These are phyloP conservation scores for Aramus guarauna DNA, from an alignment of 2,113 vertebrate species.

Conservation along the genomic window DNA sequence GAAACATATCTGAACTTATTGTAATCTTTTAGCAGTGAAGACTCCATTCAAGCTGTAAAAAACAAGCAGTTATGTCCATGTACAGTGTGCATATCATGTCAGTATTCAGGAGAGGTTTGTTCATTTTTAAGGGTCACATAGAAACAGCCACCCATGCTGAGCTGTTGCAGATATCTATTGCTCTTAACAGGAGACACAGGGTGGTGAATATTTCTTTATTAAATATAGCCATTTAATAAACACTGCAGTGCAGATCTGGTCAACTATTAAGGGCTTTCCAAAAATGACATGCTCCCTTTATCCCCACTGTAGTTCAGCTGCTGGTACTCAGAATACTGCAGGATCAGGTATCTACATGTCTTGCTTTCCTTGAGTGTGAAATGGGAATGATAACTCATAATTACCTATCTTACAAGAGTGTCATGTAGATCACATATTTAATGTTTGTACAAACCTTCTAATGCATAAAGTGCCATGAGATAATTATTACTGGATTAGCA, in stretches of 20 bases:
- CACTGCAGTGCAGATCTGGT: not conserved
- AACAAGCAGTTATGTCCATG: not conserved
- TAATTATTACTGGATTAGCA: not conserved
- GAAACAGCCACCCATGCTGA: not conserved
- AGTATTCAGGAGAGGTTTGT: not conserved
- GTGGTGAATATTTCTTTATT: not conserved
- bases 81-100: not conserved
- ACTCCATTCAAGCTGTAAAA: not conserved
- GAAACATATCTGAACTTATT: not conserved
- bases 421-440: not conserved
- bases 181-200: not conserved
- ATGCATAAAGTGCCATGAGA: not conserved
- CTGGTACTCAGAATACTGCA: not conserved
- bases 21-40: not conserved
- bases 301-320: not conserved
- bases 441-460: not conserved
- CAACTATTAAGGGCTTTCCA: not conserved
- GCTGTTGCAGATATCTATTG: not conserved
- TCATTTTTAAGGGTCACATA: not conserved
- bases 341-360: not conserved
- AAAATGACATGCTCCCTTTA: not conserved
- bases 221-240: not conserved
- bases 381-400: not conserved
- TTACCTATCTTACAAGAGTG: not conserved
- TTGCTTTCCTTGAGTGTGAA: not conserved